A percentile compares a stretch with the other conserved stretches of the same genome.
Conservation (phyloP, 2,888 invertebrate genomes). For the Acanthococcus lagerstroemiae region DNA sequence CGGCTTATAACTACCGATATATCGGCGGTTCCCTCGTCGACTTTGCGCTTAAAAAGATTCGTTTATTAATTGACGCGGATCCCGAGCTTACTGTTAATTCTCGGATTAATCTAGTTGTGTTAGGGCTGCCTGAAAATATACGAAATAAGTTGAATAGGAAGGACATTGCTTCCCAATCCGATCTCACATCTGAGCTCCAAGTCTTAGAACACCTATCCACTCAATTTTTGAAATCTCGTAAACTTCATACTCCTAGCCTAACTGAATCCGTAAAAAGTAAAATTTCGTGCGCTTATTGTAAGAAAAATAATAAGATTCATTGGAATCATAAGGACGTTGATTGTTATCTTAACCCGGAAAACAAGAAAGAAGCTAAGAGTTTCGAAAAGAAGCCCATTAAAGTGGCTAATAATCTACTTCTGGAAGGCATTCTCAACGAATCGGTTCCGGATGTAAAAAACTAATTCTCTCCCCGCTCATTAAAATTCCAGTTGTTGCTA, state of each 20-base stretch:
- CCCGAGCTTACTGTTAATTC: not conserved
- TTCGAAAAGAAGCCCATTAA: too few relatives aligned
- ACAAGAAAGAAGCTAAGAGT: not conserved
- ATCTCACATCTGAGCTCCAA: not conserved
- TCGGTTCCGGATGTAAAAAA: not conserved
- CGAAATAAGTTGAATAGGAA: not conserved
- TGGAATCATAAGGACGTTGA: not conserved
- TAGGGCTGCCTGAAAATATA: not conserved
- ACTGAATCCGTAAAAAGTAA: not conserved
- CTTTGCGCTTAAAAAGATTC: not conserved
- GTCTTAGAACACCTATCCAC: not conserved
- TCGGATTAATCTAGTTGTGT: not conserved
- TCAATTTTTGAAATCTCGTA: not conserved
- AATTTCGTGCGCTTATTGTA: not conserved
- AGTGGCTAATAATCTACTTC: not conserved
- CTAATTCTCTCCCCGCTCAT: not conserved
- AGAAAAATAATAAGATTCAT: not conserved
- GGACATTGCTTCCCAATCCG: too few relatives aligned
- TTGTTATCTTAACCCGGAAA: not conserved
- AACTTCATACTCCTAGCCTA: not conserved
- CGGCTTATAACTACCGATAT: not conserved
- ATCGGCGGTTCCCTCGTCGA: not conserved
- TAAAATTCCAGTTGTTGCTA: not conserved
- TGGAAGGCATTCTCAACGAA: not conserved
- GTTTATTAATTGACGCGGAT: not conserved